Evolutionary conservation across 2,888 invertebrate genomes (phyloP).

Genomic region (Cheiracanthium punctorium): DNA sequence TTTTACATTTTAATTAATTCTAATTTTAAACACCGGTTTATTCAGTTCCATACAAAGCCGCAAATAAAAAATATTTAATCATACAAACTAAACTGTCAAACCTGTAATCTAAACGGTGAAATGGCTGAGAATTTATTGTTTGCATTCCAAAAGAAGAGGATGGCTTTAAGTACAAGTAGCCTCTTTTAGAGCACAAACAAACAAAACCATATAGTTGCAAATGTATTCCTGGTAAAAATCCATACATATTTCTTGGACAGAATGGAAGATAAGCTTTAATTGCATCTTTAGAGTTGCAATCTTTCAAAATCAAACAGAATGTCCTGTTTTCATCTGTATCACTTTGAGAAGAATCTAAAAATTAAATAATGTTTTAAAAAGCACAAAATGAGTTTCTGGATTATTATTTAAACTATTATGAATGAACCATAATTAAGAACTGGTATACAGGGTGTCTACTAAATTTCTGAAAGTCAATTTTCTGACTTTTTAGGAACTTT

Average conservation of each 20-base stretch:
- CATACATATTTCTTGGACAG: slow-evolving; percentile 12
- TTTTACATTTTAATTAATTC: too few relatives aligned
- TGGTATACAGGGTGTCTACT: too few relatives aligned
- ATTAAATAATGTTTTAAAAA: too few relatives aligned
- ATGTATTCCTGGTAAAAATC: slow-evolving; percentile 23
- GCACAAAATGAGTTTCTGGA: too few relatives aligned
- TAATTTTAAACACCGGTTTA: too few relatives aligned
- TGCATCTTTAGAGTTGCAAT: neutral
- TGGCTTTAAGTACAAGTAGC: slow-evolving; percentile 35
- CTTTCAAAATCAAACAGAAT: neutral
- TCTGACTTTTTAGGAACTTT: too few relatives aligned
- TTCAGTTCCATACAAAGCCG: too few relatives aligned
- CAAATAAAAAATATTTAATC: too few relatives aligned
- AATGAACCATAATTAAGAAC: too few relatives aligned
- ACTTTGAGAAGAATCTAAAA: neutral
- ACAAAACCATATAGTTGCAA: slow-evolving; percentile 40
- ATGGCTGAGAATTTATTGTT: neutral
- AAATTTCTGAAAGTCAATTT: too few relatives aligned
- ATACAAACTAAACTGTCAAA: too few relatives aligned
- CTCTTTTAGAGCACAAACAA: slow-evolving; percentile 35
- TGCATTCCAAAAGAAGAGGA: slow-evolving; percentile 21
- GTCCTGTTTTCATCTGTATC: neutral
- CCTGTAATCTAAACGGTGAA: neutral
- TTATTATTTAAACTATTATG: too few relatives aligned
- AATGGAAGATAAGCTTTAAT: neutral